Percentiles rank a stretch among this genome's conserved stretches.
Conservation (phyloP, 1,140 invertebrate species). For the Anoplophora glabripennis region DNA sequence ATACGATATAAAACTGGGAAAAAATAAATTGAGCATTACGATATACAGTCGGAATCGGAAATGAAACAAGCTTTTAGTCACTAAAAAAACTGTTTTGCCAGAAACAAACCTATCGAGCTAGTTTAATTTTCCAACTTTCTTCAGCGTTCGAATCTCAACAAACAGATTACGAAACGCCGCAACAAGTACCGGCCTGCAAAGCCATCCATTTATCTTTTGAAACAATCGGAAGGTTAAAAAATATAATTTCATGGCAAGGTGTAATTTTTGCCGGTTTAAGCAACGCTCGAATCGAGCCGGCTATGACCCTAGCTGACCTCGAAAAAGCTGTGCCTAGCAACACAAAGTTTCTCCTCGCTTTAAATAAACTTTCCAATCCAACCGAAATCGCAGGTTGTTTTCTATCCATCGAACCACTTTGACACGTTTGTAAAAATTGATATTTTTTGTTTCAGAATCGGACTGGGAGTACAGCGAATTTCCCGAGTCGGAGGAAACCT, state of each 20-base stretch:
- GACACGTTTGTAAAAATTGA: conserved; percentile 51
- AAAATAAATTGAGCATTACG: neutral
- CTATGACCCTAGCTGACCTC: conserved; percentile 43
- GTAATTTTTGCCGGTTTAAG: neutral
- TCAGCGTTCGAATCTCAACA: no score
- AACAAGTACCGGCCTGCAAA: neutral
- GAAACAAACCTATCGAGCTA: neutral
- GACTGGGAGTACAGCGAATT: conserved; percentile 28
- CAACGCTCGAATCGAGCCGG: neutral
- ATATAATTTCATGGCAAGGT: neutral
- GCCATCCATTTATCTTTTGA: neutral
- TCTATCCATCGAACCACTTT: neutral
- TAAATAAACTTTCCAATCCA: neutral
- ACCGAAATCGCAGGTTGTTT: neutral
- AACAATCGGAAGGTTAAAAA: neutral
- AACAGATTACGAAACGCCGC: no score
- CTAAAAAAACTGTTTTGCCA: neutral
- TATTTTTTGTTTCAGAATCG: conserved; percentile 47
- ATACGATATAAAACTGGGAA: no score
- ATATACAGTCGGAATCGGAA: neutral
- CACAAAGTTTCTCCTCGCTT: conserved; percentile 6
- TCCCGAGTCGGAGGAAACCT: conserved; percentile 31
- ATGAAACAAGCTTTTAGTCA: neutral
- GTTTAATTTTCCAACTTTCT: conserved; percentile 46
- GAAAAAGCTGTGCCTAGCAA: conserved; percentile 4